Percentiles rank a stretch among this genome's conserved stretches.
phyloP scores from a whole-genome alignment of 2,113 vertebrate genomes.

The Trichechus manatus region DNA sequence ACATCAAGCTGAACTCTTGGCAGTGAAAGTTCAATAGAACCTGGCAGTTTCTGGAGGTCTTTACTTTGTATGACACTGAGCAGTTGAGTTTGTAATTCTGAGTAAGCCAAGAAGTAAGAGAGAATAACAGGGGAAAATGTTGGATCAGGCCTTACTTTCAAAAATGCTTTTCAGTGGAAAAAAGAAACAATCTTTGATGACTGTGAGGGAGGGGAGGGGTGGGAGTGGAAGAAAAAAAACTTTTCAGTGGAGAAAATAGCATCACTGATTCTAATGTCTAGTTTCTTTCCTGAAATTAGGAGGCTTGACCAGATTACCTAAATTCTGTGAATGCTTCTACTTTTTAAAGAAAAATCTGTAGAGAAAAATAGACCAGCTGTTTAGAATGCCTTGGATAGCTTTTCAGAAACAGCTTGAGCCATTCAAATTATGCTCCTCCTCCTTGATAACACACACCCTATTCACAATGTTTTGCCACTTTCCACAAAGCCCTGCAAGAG shows the following conservation, averaged over 20 bases:
- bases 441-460: neutral
- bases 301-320: neutral
- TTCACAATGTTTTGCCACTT: slow-evolving; percentile 34
- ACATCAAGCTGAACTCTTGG: neutral
- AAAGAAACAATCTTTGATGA: neutral
- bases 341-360: slow-evolving; percentile 24
- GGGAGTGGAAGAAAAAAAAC: neutral
- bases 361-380: neutral
- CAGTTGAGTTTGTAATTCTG: slow-evolving; percentile 3
- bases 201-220: too few relatives aligned
- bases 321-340: neutral
- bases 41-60: neutral
- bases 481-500: neutral
- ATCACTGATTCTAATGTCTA: neutral
- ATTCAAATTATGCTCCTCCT: neutral
- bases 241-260: neutral
- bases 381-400: neutral
- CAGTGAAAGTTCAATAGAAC: slow-evolving; percentile 1
- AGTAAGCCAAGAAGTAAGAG: neutral
- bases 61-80: slow-evolving; percentile 34
- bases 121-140: neutral
- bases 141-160: neutral
- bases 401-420: neutral
- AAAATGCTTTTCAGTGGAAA: neutral
- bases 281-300: neutral